A percentile compares a stretch with the other conserved stretches of the same genome.
These are phyloP conservation scores for Eubasilissa splendida DNA, from an alignment of 2,888 invertebrate genomes.

Conservation along the genomic window DNA sequence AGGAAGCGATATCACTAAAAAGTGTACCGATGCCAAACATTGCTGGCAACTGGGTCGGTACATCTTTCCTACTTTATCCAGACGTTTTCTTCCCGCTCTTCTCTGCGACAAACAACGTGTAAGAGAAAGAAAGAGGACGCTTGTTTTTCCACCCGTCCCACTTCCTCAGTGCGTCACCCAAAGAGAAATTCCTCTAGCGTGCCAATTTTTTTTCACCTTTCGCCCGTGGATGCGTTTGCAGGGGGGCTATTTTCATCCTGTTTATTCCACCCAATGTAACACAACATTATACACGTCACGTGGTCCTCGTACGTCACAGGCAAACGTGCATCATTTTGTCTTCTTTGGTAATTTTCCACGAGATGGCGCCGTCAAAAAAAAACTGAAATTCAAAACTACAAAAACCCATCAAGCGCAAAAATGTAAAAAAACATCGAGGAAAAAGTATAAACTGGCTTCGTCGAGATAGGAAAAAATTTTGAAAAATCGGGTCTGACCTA, in stretches of 20 bases:
- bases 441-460: no score
- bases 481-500: no score
- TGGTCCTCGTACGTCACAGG: not conserved
- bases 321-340: no score
- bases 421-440: no score
- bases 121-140: not conserved
- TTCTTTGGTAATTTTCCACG: no score
- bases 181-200: slow-evolving; percentile 8
- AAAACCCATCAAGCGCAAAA: no score
- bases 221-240: not conserved
- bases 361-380: no score
- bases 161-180: not conserved
- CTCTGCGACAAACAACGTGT: not conserved
- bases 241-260: slow-evolving; percentile 16
- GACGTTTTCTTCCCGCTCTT: slow-evolving; percentile 24
- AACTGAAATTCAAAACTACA: no score
- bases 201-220: slow-evolving; percentile 36
- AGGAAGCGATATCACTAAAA: not conserved
- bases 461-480: no score
- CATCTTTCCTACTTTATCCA: not conserved
- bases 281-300: not conserved
- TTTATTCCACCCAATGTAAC: not conserved
- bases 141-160: slow-evolving; percentile 13
- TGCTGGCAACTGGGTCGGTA: not conserved
- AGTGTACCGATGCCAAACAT: not conserved